Percentiles rank a stretch among this genome's conserved stretches.
Evolutionary conservation across 2,113 vertebrate genomes (phyloP).

Genomic region (Naja naja): DNA sequence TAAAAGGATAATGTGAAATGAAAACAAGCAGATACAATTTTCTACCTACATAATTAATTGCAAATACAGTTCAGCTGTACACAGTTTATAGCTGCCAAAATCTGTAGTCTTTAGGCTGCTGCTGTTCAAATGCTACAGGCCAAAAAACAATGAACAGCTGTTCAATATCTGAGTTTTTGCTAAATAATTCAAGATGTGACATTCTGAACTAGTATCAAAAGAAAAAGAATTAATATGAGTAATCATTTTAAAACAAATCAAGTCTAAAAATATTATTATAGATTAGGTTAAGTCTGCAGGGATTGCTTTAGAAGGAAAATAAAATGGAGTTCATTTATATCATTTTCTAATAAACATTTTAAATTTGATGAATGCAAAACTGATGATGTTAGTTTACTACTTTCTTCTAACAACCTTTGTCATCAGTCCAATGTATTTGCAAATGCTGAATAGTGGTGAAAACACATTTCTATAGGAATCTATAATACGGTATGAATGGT

Average conservation of each 20-base stretch:
- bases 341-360: constrained; percentile 11
- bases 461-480: neutral
- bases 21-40: constrained; percentile 51
- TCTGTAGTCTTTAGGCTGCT: constrained; percentile 31
- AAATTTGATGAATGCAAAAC: neutral
- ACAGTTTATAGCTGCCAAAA: constrained; percentile 51
- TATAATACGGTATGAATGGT: neutral
- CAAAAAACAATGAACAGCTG: constrained; percentile 54
- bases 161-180: constrained; percentile 50
- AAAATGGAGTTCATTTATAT: constrained; percentile 2
- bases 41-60: constrained; percentile 50
- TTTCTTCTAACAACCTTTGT: neutral
- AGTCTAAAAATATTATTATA: constrained; percentile 51
- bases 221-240: constrained; percentile 26
- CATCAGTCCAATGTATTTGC: neutral
- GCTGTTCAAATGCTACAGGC: constrained; percentile 49
- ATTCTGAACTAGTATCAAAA: constrained; percentile 32
- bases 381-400: neutral
- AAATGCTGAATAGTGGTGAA: neutral
- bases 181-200: constrained; percentile 50
- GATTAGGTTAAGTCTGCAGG: constrained; percentile 34
- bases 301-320: constrained; percentile 19
- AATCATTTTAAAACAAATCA: constrained; percentile 41
- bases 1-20: constrained; percentile 38
- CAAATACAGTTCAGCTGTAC: constrained; percentile 47